Evolutionary conservation across 1,140 invertebrate genomes (phyloP), one percentile per base, ranked within the genome.

Genomic region (Teleopsis dalmanni): DNA sequence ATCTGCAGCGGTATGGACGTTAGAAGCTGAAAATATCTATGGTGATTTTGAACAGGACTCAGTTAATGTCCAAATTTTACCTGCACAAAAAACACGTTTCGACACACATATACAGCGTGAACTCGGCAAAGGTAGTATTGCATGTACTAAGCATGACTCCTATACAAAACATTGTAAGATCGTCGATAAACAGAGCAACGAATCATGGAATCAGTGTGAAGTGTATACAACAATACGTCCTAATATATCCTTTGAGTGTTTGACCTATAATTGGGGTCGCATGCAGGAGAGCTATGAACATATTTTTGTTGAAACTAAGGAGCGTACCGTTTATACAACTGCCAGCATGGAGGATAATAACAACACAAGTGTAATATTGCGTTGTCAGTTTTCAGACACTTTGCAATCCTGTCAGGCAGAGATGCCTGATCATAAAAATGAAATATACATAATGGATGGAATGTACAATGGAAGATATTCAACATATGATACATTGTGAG

Each of bases 121-220:
- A 14, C 26, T 50, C 3, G 52, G 52, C 8, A 41, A 37, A 7
- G 45, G 43, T 6, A 14, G 38, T 9, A 46, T 54, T 11, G 42
- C 44, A 14, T 54, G 52, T 18, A 42, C 29, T 8, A 27, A 37
- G 26, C 26, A 33, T 16, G 35, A 38, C 9, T 19, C 26, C 0
- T 47, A 47, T 6, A 38, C 42, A 7, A 53, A 35, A 27, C 43
- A 48, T 27, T 53, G 51, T 40, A 53, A 53, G 42, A 53, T 53
- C 8, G 16, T 53, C 16, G 51, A 53, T 23, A 13, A 37, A 6
- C 29, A 53, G 14, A 46, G 13, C 25, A 45, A 45, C 9, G 21
- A 27, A 7, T 11, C 38, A 19, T 38, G 43, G 43, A 26, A 38
- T 29, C 14, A 37, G 4, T 53, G 51, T 22, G 29, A 46, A 14